Conservation (phyloP, 2,797 vertebrate species). For the Pogonophryne albipinna region DNA sequence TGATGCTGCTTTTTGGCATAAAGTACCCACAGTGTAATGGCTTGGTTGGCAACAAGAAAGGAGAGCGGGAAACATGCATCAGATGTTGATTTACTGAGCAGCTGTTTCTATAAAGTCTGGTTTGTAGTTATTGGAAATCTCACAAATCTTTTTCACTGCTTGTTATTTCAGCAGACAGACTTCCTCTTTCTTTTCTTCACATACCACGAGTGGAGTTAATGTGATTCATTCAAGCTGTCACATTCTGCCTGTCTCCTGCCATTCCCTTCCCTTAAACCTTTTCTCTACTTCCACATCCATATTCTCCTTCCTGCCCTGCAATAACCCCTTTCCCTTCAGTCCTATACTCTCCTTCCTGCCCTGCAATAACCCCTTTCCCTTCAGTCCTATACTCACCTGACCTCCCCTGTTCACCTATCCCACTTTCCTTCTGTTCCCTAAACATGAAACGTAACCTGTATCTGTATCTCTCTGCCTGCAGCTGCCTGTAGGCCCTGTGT, state of each 20-base stretch:
- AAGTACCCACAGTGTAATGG: slow-evolving; percentile 6
- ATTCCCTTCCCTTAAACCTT: not conserved
- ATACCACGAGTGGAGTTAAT: slow-evolving; percentile 12
- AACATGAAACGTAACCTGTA: not conserved
- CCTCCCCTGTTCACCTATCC: not conserved
- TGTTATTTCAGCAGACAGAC: slow-evolving; percentile 47
- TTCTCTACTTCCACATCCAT: not conserved
- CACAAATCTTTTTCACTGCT: slow-evolving; percentile 46
- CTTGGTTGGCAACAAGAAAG: slow-evolving; percentile 14
- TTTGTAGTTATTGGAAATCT: slow-evolving; percentile 32
- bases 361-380: not conserved
- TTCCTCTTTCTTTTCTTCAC: slow-evolving; percentile 29
- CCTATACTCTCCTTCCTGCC: not conserved
- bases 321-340: no score
- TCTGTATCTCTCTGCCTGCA: not conserved
- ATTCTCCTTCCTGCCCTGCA: not conserved
- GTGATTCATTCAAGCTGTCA: slow-evolving; percentile 2
- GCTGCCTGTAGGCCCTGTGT: not conserved
- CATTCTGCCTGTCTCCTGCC: not conserved
- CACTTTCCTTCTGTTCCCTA: not conserved
- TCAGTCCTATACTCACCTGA: not conserved
- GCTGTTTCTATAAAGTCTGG: slow-evolving; percentile 26
- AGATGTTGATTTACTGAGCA: slow-evolving; percentile 34
- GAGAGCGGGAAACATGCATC: slow-evolving; percentile 4
- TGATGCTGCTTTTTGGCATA: not conserved